Conservation (phyloP, 2,888 invertebrate genomes). For the Leptinotarsa peninsularis region DNA sequence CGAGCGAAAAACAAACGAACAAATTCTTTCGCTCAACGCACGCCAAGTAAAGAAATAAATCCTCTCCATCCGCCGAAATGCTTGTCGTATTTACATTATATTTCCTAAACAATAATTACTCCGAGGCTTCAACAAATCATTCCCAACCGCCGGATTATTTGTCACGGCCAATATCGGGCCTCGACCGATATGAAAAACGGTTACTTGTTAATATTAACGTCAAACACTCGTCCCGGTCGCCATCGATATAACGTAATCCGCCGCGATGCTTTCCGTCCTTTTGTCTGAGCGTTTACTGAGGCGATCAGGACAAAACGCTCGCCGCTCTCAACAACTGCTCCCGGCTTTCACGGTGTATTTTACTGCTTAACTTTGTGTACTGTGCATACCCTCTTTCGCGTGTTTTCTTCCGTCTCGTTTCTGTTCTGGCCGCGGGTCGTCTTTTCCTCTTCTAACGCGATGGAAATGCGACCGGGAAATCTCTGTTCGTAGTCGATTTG, state of each 20-base stretch:
- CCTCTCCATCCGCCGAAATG: neutral
- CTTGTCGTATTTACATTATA: slow-evolving; percentile 19
- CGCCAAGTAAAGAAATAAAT: neutral
- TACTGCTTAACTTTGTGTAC: slow-evolving; percentile 57
- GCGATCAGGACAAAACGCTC: slow-evolving; percentile 62
- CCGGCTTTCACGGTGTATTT: slow-evolving; percentile 60
- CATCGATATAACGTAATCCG: slow-evolving; percentile 61
- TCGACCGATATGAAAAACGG: slow-evolving; percentile 58
- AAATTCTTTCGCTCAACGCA: neutral
- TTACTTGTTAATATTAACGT: slow-evolving; percentile 61
- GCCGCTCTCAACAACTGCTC: slow-evolving; percentile 59
- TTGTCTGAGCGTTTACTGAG: slow-evolving; percentile 60
- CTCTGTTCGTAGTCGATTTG: neutral
- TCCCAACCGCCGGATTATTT: slow-evolving; percentile 49
- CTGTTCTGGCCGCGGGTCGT: neutral
- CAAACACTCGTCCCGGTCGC: slow-evolving; percentile 59
- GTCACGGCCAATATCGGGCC: slow-evolving; percentile 51
- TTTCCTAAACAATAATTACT: slow-evolving; percentile 38
- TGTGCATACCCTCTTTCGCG: slow-evolving; percentile 36
- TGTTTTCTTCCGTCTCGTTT: neutral
- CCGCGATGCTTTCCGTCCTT: slow-evolving; percentile 58
- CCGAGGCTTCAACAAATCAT: slow-evolving; percentile 42
- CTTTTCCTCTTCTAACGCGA: too few relatives aligned
- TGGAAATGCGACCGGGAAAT: too few relatives aligned
- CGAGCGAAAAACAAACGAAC: neutral